Base-by-base conservation (phyloP, 2,113 vertebrate genomes). In the Dipodomys stephensi region DNA sequence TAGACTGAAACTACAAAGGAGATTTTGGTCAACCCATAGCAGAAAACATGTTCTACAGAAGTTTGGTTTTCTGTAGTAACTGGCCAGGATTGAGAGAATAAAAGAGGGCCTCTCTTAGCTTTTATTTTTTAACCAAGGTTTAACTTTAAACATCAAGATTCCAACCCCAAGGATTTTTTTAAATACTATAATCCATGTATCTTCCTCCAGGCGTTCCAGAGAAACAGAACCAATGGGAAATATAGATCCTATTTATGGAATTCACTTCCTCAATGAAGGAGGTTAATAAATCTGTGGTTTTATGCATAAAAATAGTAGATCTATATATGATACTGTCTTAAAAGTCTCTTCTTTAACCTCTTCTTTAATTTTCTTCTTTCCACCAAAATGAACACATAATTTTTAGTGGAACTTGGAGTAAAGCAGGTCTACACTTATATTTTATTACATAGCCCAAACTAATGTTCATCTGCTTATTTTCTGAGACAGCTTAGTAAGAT, bases 61-160 rank as follows among this genome's bases (percentile, higher is more conserved):
- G 6, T 7, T 8, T 28, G 6, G 8, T 23, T 90, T 77, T 69
- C 65, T 68, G 69, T 27, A 81, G 62, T 62, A n/a, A 95, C 39
- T 69, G 32, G 23, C 20, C 67, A 2, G 19, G 4, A 81, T 44
- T 72, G 16, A 94, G 28, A 84, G n/a, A 32, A 53, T 7, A 79
- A 72, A 79, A 78, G 3, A 83, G 30, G 8, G 13, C 18, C 68
- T 60, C 27, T 16, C 32, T 9, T 80, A 19, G 53, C 53, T 57
- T 57, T 57, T 16, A 57, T 88, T 44, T 19, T 84, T 69, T 79
- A 57, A 27, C 39, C 23, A 5, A 16, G 10, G 22, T 2, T 91
- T 88, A 88, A 81, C 53, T 93, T 69, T 91, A 39, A 94, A 69
- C 68, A 78, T 88, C 39, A 91, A 91, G 67, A 60, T 92, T 23